phyloP scores from a whole-genome alignment of 2,113 vertebrate genomes.

The Cyphomyrus plagiostoma region DNA sequence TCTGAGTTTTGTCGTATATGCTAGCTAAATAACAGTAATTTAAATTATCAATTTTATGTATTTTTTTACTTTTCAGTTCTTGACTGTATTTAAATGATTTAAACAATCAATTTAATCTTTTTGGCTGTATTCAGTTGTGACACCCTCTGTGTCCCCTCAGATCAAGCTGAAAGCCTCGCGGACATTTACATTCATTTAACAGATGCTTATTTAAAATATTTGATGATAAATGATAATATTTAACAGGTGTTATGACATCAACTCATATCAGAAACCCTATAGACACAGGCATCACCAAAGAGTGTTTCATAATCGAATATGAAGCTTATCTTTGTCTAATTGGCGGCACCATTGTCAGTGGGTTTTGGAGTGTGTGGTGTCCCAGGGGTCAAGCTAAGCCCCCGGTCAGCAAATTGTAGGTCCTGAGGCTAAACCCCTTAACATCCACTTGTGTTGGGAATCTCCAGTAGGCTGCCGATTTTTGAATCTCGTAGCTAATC shows the following conservation, averaged over 20 bases:
- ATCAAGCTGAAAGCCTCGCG: not conserved
- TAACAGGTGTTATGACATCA: not conserved
- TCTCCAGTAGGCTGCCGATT: too few relatives aligned
- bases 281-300: not conserved
- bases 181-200: not conserved
- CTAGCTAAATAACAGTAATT: not conserved
- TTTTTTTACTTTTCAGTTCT: not conserved
- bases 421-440: not conserved
- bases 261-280: not conserved
- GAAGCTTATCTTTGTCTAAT: not conserved
- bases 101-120: too few relatives aligned
- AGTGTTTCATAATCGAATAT: not conserved
- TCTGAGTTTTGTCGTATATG: not conserved
- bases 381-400: not conserved
- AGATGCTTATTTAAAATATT: not conserved
- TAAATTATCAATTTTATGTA: not conserved
- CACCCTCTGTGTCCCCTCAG: not conserved
- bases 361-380: not conserved
- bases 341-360: not conserved
- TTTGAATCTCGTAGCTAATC: too few relatives aligned
- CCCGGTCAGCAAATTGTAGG: not conserved
- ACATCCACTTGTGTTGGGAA: too few relatives aligned
- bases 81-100: not conserved
- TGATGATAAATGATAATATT: not conserved
- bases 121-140: not conserved